These are phyloP conservation scores for Psettodes erumei DNA, from an alignment of 2,113 vertebrate genomes.

Conservation along the genomic window DNA sequence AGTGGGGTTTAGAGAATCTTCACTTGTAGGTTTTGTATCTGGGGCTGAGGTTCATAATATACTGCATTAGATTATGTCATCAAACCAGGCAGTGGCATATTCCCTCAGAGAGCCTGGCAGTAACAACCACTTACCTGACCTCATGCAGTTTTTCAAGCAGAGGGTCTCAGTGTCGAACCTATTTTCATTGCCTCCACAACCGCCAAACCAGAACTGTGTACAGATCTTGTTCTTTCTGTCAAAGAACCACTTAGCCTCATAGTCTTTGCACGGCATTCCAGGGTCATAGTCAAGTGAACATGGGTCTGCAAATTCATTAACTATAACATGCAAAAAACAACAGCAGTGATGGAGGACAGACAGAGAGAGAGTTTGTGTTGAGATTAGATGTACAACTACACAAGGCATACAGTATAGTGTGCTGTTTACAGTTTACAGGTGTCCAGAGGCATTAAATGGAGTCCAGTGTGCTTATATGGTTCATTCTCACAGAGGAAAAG, in stretches of 20 bases:
- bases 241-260: constrained; percentile 91
- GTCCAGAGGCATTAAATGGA: constrained; percentile 7
- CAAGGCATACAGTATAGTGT: constrained; percentile 14
- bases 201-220: constrained; percentile 89
- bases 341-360: constrained; percentile 57
- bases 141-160: constrained; percentile 84
- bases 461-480: not conserved
- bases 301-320: constrained; percentile 82
- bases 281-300: constrained; percentile 89
- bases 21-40: not conserved
- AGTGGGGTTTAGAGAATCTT: not conserved
- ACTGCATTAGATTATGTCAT: not conserved
- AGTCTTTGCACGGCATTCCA: constrained; percentile 87
- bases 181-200: constrained; percentile 89
- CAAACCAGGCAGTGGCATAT: not conserved
- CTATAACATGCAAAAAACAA: constrained; percentile 79
- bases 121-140: constrained; percentile 81
- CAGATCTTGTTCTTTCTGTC: constrained; percentile 88
- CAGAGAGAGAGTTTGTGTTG: constrained; percentile 55
- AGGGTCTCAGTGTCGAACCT: constrained; percentile 87
- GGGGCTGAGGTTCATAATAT: not conserved
- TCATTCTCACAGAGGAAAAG: constrained; percentile 30
- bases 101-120: constrained; percentile 10
- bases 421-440: constrained; percentile 32
- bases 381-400: constrained; percentile 31